Evolutionary conservation across 2,888 invertebrate species (phyloP).

Genomic region (Deroplatys truncata): DNA sequence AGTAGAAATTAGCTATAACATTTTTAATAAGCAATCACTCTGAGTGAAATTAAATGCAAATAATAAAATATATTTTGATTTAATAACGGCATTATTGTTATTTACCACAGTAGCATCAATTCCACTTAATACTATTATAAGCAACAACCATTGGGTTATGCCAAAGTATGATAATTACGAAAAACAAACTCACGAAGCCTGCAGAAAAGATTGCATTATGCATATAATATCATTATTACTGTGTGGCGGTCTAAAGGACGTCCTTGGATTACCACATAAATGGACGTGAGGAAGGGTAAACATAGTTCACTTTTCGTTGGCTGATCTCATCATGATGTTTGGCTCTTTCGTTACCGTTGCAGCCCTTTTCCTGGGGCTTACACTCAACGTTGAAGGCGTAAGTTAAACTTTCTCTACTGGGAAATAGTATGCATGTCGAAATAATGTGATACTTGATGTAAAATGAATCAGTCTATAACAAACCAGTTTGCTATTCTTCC

Average conservation of each 20-base stretch:
- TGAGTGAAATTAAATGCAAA: neutral
- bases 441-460: too few relatives aligned
- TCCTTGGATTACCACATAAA: neutral
- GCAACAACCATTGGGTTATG: neutral
- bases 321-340: neutral
- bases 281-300: neutral
- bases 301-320: neutral
- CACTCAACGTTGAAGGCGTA: neutral
- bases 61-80: neutral
- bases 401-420: neutral
- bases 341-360: neutral
- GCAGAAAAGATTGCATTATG: neutral
- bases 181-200: neutral
- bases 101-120: neutral
- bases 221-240: neutral
- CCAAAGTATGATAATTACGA: neutral
- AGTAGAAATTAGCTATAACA: too few relatives aligned
- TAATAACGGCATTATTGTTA: neutral
- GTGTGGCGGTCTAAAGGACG: neutral
- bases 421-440: too few relatives aligned
- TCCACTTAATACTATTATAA: neutral
- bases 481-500: too few relatives aligned
- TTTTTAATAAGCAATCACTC: too few relatives aligned
- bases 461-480: too few relatives aligned
- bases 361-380: neutral